A percentile compares a stretch with the other conserved stretches of the same genome.
Conservation (phyloP, 30 jellyfish, hydroid and myxozoan genomes). For the Hydractinia echinata region DNA sequence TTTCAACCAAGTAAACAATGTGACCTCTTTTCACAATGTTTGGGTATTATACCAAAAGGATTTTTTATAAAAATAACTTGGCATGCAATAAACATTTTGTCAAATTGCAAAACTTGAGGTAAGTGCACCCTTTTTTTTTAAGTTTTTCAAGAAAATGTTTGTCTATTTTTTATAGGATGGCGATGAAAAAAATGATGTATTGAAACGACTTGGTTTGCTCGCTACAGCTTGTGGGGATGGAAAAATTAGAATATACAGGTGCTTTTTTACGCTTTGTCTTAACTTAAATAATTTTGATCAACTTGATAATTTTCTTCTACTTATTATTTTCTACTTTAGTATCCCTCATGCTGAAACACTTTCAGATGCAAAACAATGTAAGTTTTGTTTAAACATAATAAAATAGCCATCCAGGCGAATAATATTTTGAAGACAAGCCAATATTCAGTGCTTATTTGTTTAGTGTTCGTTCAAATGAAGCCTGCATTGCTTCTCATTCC, state of each 20-base stretch:
- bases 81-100: neutral
- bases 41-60: neutral
- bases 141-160: neutral
- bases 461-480: slow-evolving; percentile 24
- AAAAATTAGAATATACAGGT: slow-evolving; percentile 48
- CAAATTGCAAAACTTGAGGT: neutral
- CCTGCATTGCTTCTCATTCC: slow-evolving; percentile 46
- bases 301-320: neutral
- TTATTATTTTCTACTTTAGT: slow-evolving; percentile 21
- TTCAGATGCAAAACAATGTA: neutral
- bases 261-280: neutral
- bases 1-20: neutral
- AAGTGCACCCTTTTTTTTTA: neutral
- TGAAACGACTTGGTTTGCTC: slow-evolving; percentile 46
- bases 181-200: neutral
- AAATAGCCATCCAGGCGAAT: neutral
- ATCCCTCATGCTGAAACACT: slow-evolving; percentile 45
- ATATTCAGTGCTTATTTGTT: neutral
- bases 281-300: neutral
- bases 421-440: neutral
- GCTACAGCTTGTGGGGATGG: slow-evolving; percentile 74
- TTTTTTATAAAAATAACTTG: neutral
- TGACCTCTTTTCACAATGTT: neutral
- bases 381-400: neutral
- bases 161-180: slow-evolving; percentile 5